Evolutionary conservation across 1,140 invertebrate species (phyloP).

Genomic region (Drosophila prosaltans): DNA sequence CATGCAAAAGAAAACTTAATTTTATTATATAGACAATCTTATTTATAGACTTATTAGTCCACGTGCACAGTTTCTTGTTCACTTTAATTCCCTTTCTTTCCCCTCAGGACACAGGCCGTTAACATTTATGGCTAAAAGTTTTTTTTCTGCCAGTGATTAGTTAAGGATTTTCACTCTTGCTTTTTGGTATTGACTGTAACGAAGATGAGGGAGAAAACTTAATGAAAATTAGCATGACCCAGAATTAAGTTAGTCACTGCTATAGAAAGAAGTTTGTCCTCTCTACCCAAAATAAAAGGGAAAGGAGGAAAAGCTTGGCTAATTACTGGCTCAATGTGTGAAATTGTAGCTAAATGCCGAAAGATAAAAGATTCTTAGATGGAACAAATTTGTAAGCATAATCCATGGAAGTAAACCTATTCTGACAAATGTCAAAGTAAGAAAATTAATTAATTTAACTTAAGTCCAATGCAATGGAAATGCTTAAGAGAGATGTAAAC

Average conservation of each 20-base stretch:
- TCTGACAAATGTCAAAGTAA: neutral
- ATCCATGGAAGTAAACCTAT: neutral
- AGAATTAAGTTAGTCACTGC: neutral
- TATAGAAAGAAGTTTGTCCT: neutral
- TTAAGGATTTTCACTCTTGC: slow-evolving; percentile 47
- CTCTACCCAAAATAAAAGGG: neutral
- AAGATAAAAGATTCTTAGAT: neutral
- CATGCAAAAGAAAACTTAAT: too few relatives aligned
- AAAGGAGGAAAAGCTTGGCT: neutral
- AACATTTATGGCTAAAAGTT: slow-evolving; percentile 44
- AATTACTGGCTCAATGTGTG: slow-evolving; percentile 6
- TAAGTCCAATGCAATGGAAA: too few relatives aligned
- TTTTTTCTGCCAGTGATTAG: slow-evolving; percentile 51
- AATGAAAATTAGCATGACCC: slow-evolving; percentile 6
- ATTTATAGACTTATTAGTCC: neutral
- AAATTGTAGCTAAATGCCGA: neutral
- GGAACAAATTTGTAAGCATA: neutral
- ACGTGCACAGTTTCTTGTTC: slow-evolving; percentile 23
- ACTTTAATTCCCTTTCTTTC: slow-evolving; percentile 7
- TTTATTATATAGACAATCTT: too few relatives aligned
- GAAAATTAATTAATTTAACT: neutral
- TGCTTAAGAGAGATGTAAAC: too few relatives aligned
- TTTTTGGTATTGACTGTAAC: slow-evolving; percentile 4
- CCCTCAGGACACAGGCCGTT: slow-evolving; percentile 36
- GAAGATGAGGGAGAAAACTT: neutral